These are phyloP conservation scores for Thelaira solivaga DNA, from an alignment of 2,888 invertebrate genomes.

Conservation along the genomic window DNA sequence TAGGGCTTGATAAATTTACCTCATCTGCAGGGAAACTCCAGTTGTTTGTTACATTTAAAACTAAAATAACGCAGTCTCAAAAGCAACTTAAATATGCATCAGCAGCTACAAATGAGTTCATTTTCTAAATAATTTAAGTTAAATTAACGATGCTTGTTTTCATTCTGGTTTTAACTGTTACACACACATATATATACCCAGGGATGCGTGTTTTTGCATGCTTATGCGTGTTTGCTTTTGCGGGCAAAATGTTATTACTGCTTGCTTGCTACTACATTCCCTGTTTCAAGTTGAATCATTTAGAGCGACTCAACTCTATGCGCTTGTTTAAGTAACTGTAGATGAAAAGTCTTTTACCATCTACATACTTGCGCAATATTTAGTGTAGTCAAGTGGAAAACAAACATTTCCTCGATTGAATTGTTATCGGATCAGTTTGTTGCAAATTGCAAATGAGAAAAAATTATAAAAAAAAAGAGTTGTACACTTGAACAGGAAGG, in stretches of 20 bases:
- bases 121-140: neutral
- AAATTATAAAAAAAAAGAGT: neutral
- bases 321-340: slow-evolving; percentile 1
- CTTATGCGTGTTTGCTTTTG: neutral
- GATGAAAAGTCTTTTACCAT: slow-evolving; percentile 27
- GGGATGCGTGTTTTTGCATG: neutral
- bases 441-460: slow-evolving; percentile 41
- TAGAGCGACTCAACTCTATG: slow-evolving; percentile 2
- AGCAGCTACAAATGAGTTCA: neutral
- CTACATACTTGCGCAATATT: slow-evolving; percentile 12
- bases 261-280: neutral
- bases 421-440: slow-evolving; percentile 52
- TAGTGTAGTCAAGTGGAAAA: slow-evolving; percentile 58
- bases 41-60: neutral
- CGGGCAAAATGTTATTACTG: neutral
- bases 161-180: neutral
- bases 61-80: neutral
- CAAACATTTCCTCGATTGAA: slow-evolving; percentile 62
- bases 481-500: neutral
- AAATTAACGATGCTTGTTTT: neutral
- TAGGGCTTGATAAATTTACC: too few species aligned
- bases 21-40: neutral
- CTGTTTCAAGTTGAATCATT: slow-evolving; percentile 3
- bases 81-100: neutral
- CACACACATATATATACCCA: neutral